Evolutionary conservation across 1,140 invertebrate species (phyloP), one percentile per base, ranked within the genome.

Genomic region (Subanguina moxae): DNA sequence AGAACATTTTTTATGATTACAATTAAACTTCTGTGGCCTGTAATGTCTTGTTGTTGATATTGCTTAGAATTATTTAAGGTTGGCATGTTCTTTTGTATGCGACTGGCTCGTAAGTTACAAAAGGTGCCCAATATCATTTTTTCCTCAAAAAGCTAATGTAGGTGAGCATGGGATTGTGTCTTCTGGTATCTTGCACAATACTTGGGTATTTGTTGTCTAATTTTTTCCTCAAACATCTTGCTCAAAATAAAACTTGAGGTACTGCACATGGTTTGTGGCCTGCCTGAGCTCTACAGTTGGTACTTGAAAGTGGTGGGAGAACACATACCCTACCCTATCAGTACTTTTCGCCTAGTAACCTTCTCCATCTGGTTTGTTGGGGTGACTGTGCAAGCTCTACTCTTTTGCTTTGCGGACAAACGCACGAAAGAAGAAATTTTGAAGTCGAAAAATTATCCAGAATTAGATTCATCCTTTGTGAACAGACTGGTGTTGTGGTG

Each of bases 401-500:
- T 77, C 11, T 77, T 77, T 38, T 63, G 62, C n/a, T 78, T 76
- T 62, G 74, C 76, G 1, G 76, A 77, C 59, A 48, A n/a, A 32
- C 72, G 1, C 57, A 70, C 23, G 64, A 67, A 62, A 38, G 56
- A 45, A 17, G 72, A 21, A 48, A 62, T 42, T 17, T 43, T 38
- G 58, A 77, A 52, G 72, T 78, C 30, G 11, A 42, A 48, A 5
- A 38, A 19, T 8, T 78, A 79, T 28, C 78, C 78, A 11, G 80
- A 80, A 74, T 67, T 28, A 15, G 42, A 64, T 17, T 68, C 63
- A 48, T 80, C 79, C 3, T 80, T 80, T 45, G 11, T 82, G 13
- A 78, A 72, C 43, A 68, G 78, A 21, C 68, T 76, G 27, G 71
- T 66, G 0, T 62, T 78, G 64, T 82, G 80, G 77, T 80, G 78